Conservation (phyloP, 2,797 vertebrate genomes). For the Gastrophryne carolinensis region DNA sequence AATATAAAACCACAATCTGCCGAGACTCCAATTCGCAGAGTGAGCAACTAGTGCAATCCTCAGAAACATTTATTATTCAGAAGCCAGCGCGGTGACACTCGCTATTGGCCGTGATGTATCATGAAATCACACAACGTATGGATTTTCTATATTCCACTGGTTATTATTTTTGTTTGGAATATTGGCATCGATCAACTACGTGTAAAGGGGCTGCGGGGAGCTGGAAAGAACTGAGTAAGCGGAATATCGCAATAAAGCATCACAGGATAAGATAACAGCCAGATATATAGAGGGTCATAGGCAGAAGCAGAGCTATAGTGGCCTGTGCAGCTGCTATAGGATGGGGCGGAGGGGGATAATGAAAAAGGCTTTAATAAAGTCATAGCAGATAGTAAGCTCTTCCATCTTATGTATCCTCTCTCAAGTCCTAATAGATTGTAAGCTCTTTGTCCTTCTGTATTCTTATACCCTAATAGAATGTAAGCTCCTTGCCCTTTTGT, state of each 20-base stretch:
- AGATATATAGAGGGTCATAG: background rate
- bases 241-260: background rate
- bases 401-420: too few species aligned
- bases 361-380: too few species aligned
- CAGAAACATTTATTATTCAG: background rate
- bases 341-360: too few species aligned
- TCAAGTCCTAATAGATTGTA: too few species aligned
- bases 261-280: background rate
- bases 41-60: background rate
- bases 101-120: slow-evolving; percentile 12
- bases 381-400: too few species aligned
- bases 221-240: background rate
- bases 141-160: slow-evolving; percentile 25
- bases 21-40: background rate
- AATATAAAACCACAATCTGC: background rate
- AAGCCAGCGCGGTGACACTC: background rate
- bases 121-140: slow-evolving; percentile 15
- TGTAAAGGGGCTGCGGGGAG: background rate
- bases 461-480: too few species aligned
- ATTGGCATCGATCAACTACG: slow-evolving; percentile 4
- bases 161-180: slow-evolving; percentile 6
- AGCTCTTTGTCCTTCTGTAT: too few species aligned
- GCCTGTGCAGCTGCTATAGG: too few species aligned
- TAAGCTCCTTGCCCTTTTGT: too few species aligned
- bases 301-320: too few species aligned